A percentile compares a stretch with the other conserved stretches of the same genome.
Evolutionary conservation across 2,888 invertebrate genomes (phyloP).

Genomic region (Rotaria macrura): DNA sequence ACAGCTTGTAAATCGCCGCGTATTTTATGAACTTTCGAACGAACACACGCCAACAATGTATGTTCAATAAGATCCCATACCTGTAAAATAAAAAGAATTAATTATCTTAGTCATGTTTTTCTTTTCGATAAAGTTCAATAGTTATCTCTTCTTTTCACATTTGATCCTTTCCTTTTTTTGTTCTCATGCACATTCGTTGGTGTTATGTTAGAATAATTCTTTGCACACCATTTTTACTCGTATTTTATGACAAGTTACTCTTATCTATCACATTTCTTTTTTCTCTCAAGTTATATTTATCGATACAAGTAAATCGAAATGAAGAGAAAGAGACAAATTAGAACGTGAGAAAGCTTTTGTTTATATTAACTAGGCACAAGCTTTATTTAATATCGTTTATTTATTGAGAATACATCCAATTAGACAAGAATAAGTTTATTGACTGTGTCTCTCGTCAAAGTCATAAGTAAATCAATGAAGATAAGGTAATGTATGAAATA

Average conservation of each 20-base stretch:
- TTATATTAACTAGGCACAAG: neutral
- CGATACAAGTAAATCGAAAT: neutral
- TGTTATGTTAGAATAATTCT: neutral
- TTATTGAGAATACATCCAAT: neutral
- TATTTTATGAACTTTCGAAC: conserved; percentile 50
- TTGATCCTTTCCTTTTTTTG: neutral
- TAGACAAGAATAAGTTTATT: neutral
- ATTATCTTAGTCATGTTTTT: neutral
- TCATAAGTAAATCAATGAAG: neutral
- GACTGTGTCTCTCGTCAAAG: neutral
- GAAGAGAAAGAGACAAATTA: neutral
- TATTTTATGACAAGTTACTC: neutral
- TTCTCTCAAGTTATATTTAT: neutral
- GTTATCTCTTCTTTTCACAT: neutral
- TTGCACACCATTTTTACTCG: neutral
- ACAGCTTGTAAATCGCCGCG: conserved; percentile 49
- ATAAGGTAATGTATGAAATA: neutral
- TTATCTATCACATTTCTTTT: neutral
- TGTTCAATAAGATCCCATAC: conserved; percentile 51
- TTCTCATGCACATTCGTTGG: neutral
- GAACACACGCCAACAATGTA: conserved; percentile 46
- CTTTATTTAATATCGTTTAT: neutral
- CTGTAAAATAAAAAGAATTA: conserved; percentile 36
- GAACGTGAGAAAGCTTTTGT: neutral
- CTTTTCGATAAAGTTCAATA: neutral